Base-by-base conservation (phyloP, 2,888 invertebrate genomes). In the Cheilosia soror region DNA sequence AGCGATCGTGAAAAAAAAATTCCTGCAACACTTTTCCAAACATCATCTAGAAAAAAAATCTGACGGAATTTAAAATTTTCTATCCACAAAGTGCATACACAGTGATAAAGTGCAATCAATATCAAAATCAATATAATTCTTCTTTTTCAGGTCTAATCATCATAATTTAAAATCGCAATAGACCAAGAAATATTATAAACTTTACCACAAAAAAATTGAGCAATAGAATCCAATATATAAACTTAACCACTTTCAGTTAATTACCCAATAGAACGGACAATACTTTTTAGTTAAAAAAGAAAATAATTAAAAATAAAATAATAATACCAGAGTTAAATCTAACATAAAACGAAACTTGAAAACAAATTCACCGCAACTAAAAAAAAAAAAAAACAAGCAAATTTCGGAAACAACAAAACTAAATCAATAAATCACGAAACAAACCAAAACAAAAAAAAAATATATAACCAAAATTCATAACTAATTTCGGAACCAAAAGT, bases 161-260 rank as follows among this genome's bases (percentile, higher is more conserved):
- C 87, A 87, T 87, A 72, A 87, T 84, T 87, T 87, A 68, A 77
- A 87, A 73, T 77, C 75, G 73, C 87, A 87, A 87, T 87, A 87
- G 87, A 87, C 87, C 87, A 87, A 86, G 62, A 76, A 73, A 77
- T 77, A 81, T 86, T 86, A 86, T 71, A 73, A 81, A 86, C 71
- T 51, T 81, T 69, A 72, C 68, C 80, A 81, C 44, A 76, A 66
- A 79, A 66, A 85, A 81, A 81, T 81, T 81, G 85, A 86, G 72
- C 85, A 86, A 86, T 86, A 86, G 85, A 81, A 86, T 77, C 85
- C 85, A 85, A 81, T 69, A 76, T 9, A 85, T 47, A 88, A 89
- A 89, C 89, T 83, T 85, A 90, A 89, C 90, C 92, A 91, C 85
- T 88, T 89, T 91, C 80, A 90, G 89, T 91, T 91, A 87, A 77